Percentiles rank a stretch among this genome's conserved stretches.
phyloP scores from a whole-genome alignment of 2,888 invertebrate genomes.

The Prenolepis imparis region DNA sequence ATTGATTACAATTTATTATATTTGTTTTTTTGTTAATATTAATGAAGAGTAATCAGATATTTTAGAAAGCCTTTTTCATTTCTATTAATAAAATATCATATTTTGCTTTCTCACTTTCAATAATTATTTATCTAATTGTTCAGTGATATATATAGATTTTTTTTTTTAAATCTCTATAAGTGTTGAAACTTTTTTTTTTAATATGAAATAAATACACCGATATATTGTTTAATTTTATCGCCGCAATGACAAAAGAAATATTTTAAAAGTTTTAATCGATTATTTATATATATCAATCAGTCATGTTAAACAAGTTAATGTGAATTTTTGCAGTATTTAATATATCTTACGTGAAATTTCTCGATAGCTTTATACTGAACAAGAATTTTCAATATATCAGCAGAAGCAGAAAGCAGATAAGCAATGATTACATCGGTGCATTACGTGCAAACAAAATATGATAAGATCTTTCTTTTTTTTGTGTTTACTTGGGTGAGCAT shows the following conservation, averaged over 20 bases:
- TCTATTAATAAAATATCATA: neutral
- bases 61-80: neutral
- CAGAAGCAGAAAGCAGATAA: conserved; percentile 43
- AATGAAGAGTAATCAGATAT: neutral
- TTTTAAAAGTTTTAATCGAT: neutral
- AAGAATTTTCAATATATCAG: conserved; percentile 21
- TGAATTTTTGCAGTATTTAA: neutral
- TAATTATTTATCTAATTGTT: neutral
- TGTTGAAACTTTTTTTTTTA: neutral
- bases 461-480: conserved; percentile 63
- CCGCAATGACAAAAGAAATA: neutral
- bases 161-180: neutral
- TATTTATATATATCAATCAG: neutral
- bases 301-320: conserved; percentile 12
- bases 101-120: too few relatives aligned
- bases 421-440: conserved; percentile 56
- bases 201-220: neutral
- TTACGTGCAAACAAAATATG: conserved; percentile 62
- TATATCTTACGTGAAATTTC: conserved; percentile 14
- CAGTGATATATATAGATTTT: too few relatives aligned
- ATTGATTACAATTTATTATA: neutral
- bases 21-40: neutral
- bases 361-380: conserved; percentile 9
- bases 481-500: conserved; percentile 47
- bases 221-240: neutral